A percentile compares a stretch with the other conserved stretches of the same genome.
Conservation (phyloP, 1,140 invertebrate species). For the Rhopalosiphum padi region DNA sequence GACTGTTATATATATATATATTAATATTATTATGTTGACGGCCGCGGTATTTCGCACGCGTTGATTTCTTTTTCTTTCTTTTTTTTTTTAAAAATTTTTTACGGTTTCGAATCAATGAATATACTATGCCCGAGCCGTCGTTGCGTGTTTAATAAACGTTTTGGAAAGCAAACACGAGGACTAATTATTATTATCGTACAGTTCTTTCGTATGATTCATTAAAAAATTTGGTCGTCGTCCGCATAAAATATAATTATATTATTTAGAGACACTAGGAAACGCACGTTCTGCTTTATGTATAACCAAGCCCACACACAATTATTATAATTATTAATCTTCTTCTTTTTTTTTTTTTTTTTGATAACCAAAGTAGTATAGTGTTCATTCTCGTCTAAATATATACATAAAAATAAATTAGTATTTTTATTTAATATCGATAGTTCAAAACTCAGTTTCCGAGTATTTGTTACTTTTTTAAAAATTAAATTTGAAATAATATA, state of each 20-base stretch:
- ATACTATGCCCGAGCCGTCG: background rate
- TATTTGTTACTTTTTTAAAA: background rate
- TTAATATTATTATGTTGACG: background rate
- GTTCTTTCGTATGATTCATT: background rate
- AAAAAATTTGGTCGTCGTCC: background rate
- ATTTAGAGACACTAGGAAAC: background rate
- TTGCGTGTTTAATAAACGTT: slow-evolving; percentile 1
- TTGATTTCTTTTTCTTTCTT: background rate
- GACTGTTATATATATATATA: background rate
- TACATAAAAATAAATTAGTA: background rate
- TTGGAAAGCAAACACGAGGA: slow-evolving; percentile 3
- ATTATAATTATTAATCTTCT: slow-evolving; percentile 20
- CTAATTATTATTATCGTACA: background rate
- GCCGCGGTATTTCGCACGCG: background rate
- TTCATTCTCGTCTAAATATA: background rate
- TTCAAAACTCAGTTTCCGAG: background rate
- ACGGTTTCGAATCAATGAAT: background rate
- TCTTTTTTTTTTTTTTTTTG: background rate
- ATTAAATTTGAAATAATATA: background rate
- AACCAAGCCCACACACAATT: background rate
- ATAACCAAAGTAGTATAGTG: background rate
- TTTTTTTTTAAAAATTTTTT: background rate
- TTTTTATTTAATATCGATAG: background rate
- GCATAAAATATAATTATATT: background rate
- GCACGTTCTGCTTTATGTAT: background rate